Base-by-base conservation (phyloP, 2,797 vertebrate genomes). In the Eospalax fontanierii region DNA sequence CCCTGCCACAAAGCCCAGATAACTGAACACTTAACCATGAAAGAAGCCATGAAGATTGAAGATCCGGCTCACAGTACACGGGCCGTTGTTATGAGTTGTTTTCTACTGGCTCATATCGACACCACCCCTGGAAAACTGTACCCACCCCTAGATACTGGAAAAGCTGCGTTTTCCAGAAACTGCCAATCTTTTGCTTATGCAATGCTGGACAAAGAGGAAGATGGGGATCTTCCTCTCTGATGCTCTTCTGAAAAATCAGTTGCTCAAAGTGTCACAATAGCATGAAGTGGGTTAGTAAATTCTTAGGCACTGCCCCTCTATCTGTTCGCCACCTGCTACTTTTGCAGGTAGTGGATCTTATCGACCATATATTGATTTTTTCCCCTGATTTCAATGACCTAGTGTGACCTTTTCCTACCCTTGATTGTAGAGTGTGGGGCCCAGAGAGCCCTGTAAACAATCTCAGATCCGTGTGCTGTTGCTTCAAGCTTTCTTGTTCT, bases 371-470 rank as follows among this genome's bases (percentile, higher is more conserved):
- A 68, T 40, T 65, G 57, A 76, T 82, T 92, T 92, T 84, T 73
- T 19, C 79, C 74, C 57, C 75, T 82, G 35, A 61, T 38, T 94
- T 87, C 70, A 54, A 0, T 93, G 74, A 82, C 35, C 85, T 84
- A 68, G 40, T 24, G 73, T 81, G 89, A 90, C 86, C 26, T n/a
- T 90, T 95, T 78, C 66, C 70, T 92, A 54, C 12, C 59, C 50
- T 79, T 75, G 43, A 88, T 26, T 59, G 46, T 54, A 88, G 59
- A 93, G 59, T 70, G 65, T 86, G 59, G 74, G 70, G 28, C 40
- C 93, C 33, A 76, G 65, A 95, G 50, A 46, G 80, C 10, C 71
- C n/a, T 84, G 50, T 87, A 87, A 84, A 87, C 78, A 61, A 24
- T 38, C 84, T 93, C 68, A 73, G 38, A 11, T 88, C 79, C 87